These are phyloP conservation scores for Eupithecia vulgata DNA, from an alignment of 2,888 invertebrate genomes.

Conservation along the genomic window DNA sequence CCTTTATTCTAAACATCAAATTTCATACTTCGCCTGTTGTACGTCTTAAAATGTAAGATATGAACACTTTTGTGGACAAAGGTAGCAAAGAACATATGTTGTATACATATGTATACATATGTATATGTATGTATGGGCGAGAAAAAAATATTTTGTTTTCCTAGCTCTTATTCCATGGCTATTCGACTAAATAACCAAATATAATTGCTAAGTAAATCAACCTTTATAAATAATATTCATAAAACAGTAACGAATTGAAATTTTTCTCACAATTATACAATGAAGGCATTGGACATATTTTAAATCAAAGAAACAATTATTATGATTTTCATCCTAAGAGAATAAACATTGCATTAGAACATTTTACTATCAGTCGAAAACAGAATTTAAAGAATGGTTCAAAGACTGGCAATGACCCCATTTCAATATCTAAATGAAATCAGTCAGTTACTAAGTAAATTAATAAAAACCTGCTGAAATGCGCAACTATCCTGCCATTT, in stretches of 20 bases:
- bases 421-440: neutral
- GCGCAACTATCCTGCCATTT: constrained; percentile 14
- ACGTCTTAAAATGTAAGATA: too few relatives aligned
- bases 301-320: neutral
- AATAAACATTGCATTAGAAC: neutral
- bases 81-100: too few relatives aligned
- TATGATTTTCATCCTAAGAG: too few relatives aligned
- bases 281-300: neutral
- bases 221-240: neutral
- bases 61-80: too few relatives aligned
- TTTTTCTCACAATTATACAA: neutral
- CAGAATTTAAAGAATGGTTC: neutral
- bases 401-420: neutral
- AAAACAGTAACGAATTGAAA: neutral
- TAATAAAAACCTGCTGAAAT: constrained; percentile 9
- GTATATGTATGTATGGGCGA: too few relatives aligned
- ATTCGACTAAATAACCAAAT: neutral
- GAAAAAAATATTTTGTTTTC: too few relatives aligned
- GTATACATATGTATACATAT: too few relatives aligned
- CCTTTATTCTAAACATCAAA: too few relatives aligned
- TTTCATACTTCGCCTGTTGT: too few relatives aligned
- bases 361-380: neutral
- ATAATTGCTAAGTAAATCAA: neutral
- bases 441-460: neutral
- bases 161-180: too few relatives aligned